Evolutionary conservation across 2,797 vertebrate genomes (phyloP).

Genomic region (Ambastaia sidthimunki): DNA sequence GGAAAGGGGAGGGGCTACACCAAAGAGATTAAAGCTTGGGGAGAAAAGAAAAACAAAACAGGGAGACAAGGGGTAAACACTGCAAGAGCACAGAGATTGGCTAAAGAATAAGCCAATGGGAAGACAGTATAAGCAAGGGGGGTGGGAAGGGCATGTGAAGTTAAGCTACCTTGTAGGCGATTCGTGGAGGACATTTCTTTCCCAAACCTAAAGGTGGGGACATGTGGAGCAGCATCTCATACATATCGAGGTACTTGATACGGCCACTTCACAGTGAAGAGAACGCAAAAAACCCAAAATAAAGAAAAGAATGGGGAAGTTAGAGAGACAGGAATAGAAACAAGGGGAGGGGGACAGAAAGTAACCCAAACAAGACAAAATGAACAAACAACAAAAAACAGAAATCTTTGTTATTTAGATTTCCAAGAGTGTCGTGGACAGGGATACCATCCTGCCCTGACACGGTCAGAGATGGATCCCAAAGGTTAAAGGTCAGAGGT

Average conservation of each 20-base stretch:
- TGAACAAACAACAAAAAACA: slow-evolving; percentile 78
- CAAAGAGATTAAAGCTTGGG: slow-evolving; percentile 67
- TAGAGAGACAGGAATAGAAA: slow-evolving; percentile 69
- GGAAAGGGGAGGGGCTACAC: slow-evolving; percentile 62
- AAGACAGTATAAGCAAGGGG: slow-evolving; percentile 68
- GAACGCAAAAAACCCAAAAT: slow-evolving; percentile 66
- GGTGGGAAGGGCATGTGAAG: slow-evolving; percentile 60
- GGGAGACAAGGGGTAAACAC: slow-evolving; percentile 67
- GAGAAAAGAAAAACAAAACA: slow-evolving; percentile 65
- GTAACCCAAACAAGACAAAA: slow-evolving; percentile 61
- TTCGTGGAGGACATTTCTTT: slow-evolving; percentile 97
- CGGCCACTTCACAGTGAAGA: slow-evolving; percentile 86
- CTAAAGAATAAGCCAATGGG: slow-evolving; percentile 71
- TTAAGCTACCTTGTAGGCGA: slow-evolving; percentile 98
- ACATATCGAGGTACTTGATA: slow-evolving; percentile 99
- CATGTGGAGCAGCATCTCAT: slow-evolving; percentile 99
- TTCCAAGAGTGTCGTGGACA: slow-evolving; percentile 73
- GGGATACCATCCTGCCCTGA: slow-evolving; percentile 73
- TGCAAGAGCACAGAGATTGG: slow-evolving; percentile 74
- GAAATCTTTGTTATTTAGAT: slow-evolving; percentile 91
- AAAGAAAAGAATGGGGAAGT: slow-evolving; percentile 69
- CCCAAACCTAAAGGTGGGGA: slow-evolving; percentile 99
- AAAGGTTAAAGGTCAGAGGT: slow-evolving; percentile 54
- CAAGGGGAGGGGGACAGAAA: slow-evolving; percentile 58
- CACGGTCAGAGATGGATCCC: slow-evolving; percentile 66